Evolutionary conservation across 2,888 invertebrate genomes (phyloP), one percentile per base, ranked within the genome.

Genomic region (Harmothoe impar): DNA sequence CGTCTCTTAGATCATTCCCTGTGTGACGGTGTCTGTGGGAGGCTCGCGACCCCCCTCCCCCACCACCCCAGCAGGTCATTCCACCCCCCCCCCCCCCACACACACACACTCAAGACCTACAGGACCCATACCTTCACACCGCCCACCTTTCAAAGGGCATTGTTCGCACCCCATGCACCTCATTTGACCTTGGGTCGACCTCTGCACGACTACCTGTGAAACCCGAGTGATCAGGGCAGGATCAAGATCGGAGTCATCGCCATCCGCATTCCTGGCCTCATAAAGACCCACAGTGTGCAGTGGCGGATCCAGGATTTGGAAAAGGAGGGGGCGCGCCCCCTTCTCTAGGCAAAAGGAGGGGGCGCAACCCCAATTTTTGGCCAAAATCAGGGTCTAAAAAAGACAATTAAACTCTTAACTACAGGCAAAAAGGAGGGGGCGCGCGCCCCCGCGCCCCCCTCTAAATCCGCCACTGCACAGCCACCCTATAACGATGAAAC

Each of bases 221-320:
- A 62, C 62, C 62, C n/a, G 62, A 62, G 62, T 62, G 62, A 62
- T 62, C 62, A 62, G 15, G 72, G 25, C 72, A 72, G 31, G 72
- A 72, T 72, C 72, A 72, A 72, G 72, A 72, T 25, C 25, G 25
- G 17, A 72, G 72, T 72, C 29, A 72, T 72, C 72, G 31, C 25
- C 72, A 25, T 10, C 25, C 15, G 25, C 31, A 72, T 72, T 72
- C 72, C 31, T 29, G 29, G 31, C 25, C 20, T 29, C 17, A 72
- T 72, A 62, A 62, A 62, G 62, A 62, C 62, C 62, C 62, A 62
- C 20, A n/a, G n/a, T n/a, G n/a, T n/a, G n/a, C n/a, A n/a, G n/a
- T n/a, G n/a, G n/a, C n/a, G n/a, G n/a, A n/a, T n/a, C n/a, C n/a
- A n/a, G n/a, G n/a, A n/a, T n/a, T n/a, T n/a, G n/a, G n/a, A n/a